Evolutionary conservation across 2,888 invertebrate genomes (phyloP), one percentile per base, ranked within the genome.

Genomic region (Drosophila anomalata): DNA sequence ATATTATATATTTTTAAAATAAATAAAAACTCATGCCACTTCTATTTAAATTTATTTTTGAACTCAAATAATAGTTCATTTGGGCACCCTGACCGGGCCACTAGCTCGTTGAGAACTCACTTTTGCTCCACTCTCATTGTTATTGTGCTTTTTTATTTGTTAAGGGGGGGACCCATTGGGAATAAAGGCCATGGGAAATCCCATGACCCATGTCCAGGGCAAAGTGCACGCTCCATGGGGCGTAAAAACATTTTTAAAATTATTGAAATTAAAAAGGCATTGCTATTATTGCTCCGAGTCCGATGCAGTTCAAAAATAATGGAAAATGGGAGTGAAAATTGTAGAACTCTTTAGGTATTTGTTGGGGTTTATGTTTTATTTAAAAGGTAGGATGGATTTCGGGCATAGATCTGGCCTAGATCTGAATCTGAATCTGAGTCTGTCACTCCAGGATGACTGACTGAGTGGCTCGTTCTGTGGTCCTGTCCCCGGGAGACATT

Each of bases 381-480:
- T 50, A 36, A 36, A 4, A 36, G 5, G n/a, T 4, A 5, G n/a
- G 2, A 36, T 36, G 5, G 36, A n/a, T 36, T n/a, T 29, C 29
- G 29, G 29, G 29, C 29, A 9, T 29, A 29, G 29, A 29, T n/a
- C 41, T 6, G 29, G 20, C 8, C 11, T 14, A 36, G n/a, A 12
- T 31, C 22, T 24, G 47, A 36, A 29, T 36, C 41, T 24, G 47
- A 36, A 29, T 36, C 41, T 17, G 24, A 17, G 39, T 22, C 26
- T 50, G 47, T 26, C 26, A 51, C 54, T 69, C 71, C 56, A 54
- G 78, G 68, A 59, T 31, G 54, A 36, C 39, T 57, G 50, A 29
- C 54, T 76, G 76, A 81, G 79, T 83, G 83, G 74, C 83, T 76
- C 79, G 79, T 83, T 74, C 17, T 17, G 17, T 70, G 63, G 70